These are phyloP conservation scores for Hiodon alosoides DNA, from an alignment of 2,113 vertebrate genomes.

Conservation along the genomic window DNA sequence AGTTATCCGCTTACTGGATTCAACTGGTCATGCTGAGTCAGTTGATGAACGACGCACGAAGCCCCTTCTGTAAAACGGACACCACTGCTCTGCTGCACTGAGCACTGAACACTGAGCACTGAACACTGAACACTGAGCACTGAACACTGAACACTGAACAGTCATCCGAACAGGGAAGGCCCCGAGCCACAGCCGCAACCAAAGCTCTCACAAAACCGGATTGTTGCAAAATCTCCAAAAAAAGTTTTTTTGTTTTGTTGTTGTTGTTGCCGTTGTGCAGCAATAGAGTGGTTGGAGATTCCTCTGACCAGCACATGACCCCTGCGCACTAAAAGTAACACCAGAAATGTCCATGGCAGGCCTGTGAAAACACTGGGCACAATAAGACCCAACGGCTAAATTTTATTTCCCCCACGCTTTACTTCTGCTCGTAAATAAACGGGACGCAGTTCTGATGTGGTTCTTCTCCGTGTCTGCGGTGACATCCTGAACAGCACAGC, in stretches of 20 bases:
- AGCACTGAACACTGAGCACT: background rate
- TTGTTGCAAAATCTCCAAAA: background rate
- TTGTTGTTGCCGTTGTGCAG: background rate
- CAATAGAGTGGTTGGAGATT: conserved; percentile 4
- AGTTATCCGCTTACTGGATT: background rate
- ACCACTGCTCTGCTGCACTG: background rate
- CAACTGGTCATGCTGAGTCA: background rate
- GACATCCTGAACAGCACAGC: background rate
- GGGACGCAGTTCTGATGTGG: conserved; percentile 13
- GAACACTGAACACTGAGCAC: too few relatives aligned
- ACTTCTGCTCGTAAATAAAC: conserved; percentile 18
- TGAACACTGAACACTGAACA: too few relatives aligned
- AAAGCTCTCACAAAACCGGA: conserved; percentile 1
- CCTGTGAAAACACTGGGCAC: background rate
- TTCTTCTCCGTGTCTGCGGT: background rate
- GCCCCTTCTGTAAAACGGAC: background rate
- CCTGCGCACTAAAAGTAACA: background rate
- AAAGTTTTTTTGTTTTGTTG: conserved; percentile 2
- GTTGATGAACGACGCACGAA: background rate
- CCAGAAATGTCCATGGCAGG: background rate
- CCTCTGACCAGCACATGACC: conserved; percentile 7
- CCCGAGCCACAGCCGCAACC: background rate
- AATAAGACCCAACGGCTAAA: conserved; percentile 3
- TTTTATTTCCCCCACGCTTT: conserved; percentile 10
- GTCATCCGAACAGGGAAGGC: background rate